Evolutionary conservation across 2,888 invertebrate genomes (phyloP).

Genomic region (Parnassius smintheus): DNA sequence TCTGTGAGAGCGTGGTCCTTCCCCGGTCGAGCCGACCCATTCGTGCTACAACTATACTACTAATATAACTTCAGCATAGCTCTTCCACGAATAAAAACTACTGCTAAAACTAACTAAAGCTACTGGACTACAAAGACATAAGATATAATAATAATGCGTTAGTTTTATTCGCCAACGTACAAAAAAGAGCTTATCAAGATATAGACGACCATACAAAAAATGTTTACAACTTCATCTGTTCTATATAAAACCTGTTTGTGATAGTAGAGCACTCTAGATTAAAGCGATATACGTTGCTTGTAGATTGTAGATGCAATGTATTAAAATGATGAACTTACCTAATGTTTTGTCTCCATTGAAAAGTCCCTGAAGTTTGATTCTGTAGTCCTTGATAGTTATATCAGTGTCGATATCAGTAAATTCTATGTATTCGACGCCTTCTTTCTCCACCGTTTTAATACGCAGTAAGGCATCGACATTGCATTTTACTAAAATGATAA

Average conservation of each 20-base stretch:
- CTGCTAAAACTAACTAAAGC: no score
- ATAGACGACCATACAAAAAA: neutral
- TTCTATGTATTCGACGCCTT: constrained; percentile 71
- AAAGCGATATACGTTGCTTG: no score
- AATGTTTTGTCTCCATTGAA: constrained; percentile 82
- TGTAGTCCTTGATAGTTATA: constrained; percentile 80
- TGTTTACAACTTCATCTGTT: neutral
- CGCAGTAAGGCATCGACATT: constrained; percentile 70
- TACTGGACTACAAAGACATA: no score
- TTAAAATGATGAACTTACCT: constrained; percentile 48
- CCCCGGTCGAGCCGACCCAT: no score
- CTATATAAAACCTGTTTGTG: neutral
- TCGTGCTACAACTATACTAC: no score
- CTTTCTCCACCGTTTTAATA: constrained; percentile 50
- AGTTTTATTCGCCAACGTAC: no score
- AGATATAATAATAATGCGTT: no score
- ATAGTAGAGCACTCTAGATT: no score
- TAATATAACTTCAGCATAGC: no score
- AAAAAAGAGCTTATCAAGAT: neutral
- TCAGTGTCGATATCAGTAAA: constrained; percentile 72
- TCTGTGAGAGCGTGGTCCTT: no score
- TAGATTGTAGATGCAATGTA: no score
- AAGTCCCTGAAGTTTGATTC: constrained; percentile 78
- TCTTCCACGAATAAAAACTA: no score
- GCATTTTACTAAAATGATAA: constrained; percentile 70